These are phyloP conservation scores for Noctua fimbriata DNA, from an alignment of 2,888 invertebrate genomes.

Conservation along the genomic window DNA sequence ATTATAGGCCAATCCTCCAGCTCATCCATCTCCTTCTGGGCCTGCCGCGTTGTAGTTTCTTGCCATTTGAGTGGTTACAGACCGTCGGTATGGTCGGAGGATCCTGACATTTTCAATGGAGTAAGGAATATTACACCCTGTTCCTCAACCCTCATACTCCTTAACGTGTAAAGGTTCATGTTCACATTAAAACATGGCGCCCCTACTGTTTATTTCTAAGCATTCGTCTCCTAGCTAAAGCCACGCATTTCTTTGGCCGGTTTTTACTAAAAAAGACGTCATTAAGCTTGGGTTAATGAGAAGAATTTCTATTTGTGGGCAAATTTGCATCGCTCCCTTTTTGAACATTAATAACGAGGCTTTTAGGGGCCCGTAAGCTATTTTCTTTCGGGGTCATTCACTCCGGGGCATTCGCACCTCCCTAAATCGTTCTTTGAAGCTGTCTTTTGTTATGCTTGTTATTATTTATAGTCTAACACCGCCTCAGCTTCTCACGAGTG, in stretches of 20 bases:
- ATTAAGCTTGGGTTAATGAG: constrained; percentile 74
- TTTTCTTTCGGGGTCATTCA: constrained; percentile 31
- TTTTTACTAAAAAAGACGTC: constrained; percentile 68
- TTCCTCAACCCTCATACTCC: too few species aligned
- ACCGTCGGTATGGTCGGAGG: too few species aligned
- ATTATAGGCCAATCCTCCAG: too few species aligned
- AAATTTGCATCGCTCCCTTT: constrained; percentile 68
- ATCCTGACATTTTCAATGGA: not conserved
- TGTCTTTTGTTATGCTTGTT: not conserved
- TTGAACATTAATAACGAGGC: constrained; percentile 67
- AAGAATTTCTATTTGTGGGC: constrained; percentile 70
- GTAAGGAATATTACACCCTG: not conserved
- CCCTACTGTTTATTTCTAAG: constrained; percentile 64
- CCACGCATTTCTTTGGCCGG: constrained; percentile 66
- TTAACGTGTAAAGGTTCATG: not conserved
- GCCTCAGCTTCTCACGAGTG: not conserved
- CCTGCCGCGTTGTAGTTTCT: too few species aligned
- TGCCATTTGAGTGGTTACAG: too few species aligned
- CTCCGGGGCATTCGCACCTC: not conserved
- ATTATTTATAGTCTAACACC: not conserved
- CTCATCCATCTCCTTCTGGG: too few species aligned
- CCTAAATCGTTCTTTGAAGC: not conserved
- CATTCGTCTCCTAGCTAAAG: constrained; percentile 65
- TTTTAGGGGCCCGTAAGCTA: constrained; percentile 55
- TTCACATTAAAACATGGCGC: constrained; percentile 21